These are phyloP conservation scores for Napeogenes inachia DNA, from an alignment of 2,888 invertebrate genomes.

Conservation along the genomic window DNA sequence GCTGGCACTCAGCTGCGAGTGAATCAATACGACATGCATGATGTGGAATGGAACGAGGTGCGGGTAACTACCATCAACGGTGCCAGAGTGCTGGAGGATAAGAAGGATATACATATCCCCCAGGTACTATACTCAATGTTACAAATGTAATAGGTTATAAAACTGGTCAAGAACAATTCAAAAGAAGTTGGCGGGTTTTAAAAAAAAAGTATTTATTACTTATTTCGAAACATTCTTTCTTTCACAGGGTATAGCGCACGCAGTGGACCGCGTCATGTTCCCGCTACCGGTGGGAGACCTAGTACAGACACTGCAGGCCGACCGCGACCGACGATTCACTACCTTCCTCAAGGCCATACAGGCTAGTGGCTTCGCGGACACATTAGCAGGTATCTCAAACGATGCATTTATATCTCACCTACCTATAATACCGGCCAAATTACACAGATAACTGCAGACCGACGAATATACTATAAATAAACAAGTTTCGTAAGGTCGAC, in stretches of 20 bases:
- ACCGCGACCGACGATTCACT: constrained; percentile 87
- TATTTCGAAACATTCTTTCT: constrained; percentile 3
- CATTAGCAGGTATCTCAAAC: constrained; percentile 78
- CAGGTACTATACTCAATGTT: constrained; percentile 75
- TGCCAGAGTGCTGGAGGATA: constrained; percentile 87
- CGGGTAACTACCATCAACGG: constrained; percentile 91
- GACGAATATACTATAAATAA: too few relatives aligned
- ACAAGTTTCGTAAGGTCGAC: neutral
- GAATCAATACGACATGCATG: constrained; percentile 92
- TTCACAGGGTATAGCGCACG: constrained; percentile 84
- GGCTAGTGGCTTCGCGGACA: constrained; percentile 86
- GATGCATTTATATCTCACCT: too few relatives aligned
- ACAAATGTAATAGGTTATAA: too few relatives aligned
- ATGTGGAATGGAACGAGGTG: constrained; percentile 92
- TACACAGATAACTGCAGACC: too few relatives aligned
- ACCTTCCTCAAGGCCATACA: constrained; percentile 87
- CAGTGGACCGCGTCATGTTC: constrained; percentile 92
- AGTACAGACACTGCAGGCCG: constrained; percentile 89
- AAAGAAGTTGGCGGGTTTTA: too few relatives aligned
- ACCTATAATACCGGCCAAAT: too few relatives aligned
- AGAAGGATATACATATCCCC: constrained; percentile 88
- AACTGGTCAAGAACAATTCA: too few relatives aligned
- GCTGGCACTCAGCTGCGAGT: constrained; percentile 92
- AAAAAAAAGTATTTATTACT: too few relatives aligned
- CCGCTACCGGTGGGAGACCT: constrained; percentile 92